phyloP scores from a whole-genome alignment of 1,140 invertebrate species.

The Sitophilus oryzae region DNA sequence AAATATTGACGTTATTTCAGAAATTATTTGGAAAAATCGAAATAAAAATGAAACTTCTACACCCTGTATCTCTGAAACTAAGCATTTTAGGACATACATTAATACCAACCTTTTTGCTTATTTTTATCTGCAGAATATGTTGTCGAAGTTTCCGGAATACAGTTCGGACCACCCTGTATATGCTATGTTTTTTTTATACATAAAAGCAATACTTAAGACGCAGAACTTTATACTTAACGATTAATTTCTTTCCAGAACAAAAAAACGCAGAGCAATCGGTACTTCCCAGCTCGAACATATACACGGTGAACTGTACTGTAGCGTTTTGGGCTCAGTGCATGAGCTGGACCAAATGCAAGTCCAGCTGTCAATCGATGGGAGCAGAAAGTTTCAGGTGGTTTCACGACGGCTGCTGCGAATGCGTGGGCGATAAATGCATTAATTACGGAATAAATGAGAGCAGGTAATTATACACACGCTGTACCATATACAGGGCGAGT shows the following conservation, averaged over 20 bases:
- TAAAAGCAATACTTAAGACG: background rate
- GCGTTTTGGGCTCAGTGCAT: constrained; percentile 87
- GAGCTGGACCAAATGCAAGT: constrained; percentile 80
- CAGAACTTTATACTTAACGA: no score
- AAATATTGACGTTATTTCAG: no score
- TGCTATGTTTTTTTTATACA: background rate
- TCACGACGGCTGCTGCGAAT: constrained; percentile 93
- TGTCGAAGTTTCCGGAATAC: no score
- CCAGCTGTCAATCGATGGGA: constrained; percentile 66
- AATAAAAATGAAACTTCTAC: no score
- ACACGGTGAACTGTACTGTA: constrained; percentile 84
- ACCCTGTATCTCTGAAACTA: no score
- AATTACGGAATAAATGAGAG: constrained; percentile 90
- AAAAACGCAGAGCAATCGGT: constrained; percentile 55
- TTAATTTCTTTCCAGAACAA: constrained; percentile 47
- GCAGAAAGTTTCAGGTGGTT: constrained; percentile 81
- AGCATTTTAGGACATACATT: no score
- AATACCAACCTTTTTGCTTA: no score
- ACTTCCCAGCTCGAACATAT: constrained; percentile 54
- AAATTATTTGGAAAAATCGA: no score
- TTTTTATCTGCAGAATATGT: no score
- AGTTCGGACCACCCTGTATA: no score
- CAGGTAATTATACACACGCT: constrained; percentile 51
- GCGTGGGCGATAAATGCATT: constrained; percentile 81
- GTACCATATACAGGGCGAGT: no score